Evolutionary conservation across 2,888 invertebrate genomes (phyloP).

Genomic region (Desoria tigrina): DNA sequence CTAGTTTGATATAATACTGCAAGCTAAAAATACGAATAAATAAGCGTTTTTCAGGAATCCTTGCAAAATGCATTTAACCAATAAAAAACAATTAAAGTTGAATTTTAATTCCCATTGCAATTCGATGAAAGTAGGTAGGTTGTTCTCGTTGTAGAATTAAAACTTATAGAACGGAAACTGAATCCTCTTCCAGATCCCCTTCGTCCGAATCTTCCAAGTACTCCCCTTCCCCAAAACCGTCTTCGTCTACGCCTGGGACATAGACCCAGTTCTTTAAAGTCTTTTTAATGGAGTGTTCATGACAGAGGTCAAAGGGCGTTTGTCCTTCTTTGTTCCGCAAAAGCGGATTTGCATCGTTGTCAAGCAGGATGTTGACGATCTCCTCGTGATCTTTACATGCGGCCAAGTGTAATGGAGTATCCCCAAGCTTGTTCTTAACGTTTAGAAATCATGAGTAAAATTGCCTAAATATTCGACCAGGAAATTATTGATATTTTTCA

Average conservation of each 20-base stretch:
- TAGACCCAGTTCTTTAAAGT: conserved; percentile 51
- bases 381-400: conserved; percentile 64
- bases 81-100: too few species aligned
- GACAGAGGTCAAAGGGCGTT: conserved; percentile 62
- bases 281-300: conserved; percentile 58
- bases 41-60: too few species aligned
- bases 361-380: conserved; percentile 62
- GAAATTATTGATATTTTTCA: neutral
- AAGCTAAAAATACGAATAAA: too few species aligned
- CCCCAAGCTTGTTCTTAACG: conserved; percentile 68
- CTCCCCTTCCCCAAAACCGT: conserved; percentile 25
- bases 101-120: neutral
- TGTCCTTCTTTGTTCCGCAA: conserved; percentile 62
- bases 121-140: neutral
- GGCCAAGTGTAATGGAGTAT: conserved; percentile 67
- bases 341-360: conserved; percentile 60
- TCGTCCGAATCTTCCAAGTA: conserved; percentile 27
- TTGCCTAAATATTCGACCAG: conserved; percentile 11
- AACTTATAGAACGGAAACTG: too few species aligned
- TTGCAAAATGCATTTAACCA: too few species aligned
- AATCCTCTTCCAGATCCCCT: conserved; percentile 12
- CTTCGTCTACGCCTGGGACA: conserved; percentile 30
- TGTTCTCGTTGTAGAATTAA: neutral
- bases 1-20: too few species aligned
- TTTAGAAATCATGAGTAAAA: neutral